These are phyloP conservation scores for Hassar affinis DNA, from an alignment of 2,113 vertebrate genomes.

Conservation along the genomic window DNA sequence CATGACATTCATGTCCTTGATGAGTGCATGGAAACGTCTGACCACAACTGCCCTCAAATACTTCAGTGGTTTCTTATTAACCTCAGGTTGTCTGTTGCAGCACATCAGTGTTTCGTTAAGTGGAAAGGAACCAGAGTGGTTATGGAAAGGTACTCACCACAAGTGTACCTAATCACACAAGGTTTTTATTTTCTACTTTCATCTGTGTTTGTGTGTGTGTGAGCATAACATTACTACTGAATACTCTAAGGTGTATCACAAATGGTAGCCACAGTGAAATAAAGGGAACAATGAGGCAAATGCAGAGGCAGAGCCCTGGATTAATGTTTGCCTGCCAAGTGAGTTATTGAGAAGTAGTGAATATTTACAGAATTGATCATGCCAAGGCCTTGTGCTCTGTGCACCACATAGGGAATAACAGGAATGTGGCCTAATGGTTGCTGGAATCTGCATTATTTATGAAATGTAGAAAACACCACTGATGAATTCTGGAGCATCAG, in stretches of 20 bases:
- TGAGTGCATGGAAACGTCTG: no score
- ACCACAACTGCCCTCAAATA: no score
- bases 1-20: no score
- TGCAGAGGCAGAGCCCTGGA: constrained; percentile 8
- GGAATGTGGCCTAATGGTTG: constrained; percentile 12
- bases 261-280: constrained; percentile 7
- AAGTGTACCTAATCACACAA: constrained; percentile 28
- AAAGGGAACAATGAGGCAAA: background rate
- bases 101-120: background rate
- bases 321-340: constrained; percentile 32
- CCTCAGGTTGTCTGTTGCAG: background rate
- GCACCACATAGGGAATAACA: background rate
- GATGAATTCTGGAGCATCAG: constrained; percentile 18
- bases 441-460: constrained; percentile 43
- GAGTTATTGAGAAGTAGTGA: constrained; percentile 1
- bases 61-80: background rate
- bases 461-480: constrained; percentile 31
- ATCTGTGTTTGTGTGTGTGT: background rate
- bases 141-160: background rate
- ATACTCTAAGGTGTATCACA: constrained; percentile 8
- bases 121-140: constrained; percentile 10
- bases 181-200: background rate
- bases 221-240: constrained; percentile 9
- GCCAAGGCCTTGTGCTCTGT: constrained; percentile 2
- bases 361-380: constrained; percentile 36